Evolutionary conservation across 2,113 vertebrate species (phyloP).

Genomic region (Vicugna pacos): DNA sequence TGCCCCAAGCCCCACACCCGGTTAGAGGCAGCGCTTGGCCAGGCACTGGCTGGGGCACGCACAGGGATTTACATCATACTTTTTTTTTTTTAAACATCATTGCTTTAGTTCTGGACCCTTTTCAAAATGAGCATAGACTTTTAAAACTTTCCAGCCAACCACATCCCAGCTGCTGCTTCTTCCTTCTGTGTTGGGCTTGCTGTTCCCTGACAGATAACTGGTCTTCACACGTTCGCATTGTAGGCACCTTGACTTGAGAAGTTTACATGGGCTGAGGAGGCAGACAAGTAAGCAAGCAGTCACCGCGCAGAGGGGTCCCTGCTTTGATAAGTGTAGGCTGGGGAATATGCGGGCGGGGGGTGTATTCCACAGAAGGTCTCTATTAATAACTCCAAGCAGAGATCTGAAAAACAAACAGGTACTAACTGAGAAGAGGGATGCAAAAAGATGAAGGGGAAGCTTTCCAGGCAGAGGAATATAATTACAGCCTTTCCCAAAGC

Average conservation of each 20-base stretch:
- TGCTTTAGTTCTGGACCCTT: background rate
- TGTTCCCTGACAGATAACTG: background rate
- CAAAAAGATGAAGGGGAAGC: background rate
- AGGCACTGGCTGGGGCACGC: too few relatives aligned
- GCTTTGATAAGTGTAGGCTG: background rate
- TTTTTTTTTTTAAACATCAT: background rate
- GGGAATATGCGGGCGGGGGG: accelerated
- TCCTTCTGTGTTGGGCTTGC: background rate
- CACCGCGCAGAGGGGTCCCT: background rate
- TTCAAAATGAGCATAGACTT: background rate
- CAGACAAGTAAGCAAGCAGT: background rate
- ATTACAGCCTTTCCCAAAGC: background rate
- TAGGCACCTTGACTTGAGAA: background rate
- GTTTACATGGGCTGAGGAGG: background rate
- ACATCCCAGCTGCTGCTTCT: background rate
- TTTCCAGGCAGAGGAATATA: background rate
- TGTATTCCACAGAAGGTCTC: background rate
- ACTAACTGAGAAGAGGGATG: background rate
- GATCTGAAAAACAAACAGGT: background rate
- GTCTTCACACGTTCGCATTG: background rate
- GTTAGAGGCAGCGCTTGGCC: background rate
- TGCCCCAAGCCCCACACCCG: background rate
- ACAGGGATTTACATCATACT: background rate
- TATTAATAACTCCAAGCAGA: background rate
- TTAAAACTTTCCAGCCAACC: background rate